Evolutionary conservation across 1,140 invertebrate species (phyloP).

Genomic region (Drosophila saltans): DNA sequence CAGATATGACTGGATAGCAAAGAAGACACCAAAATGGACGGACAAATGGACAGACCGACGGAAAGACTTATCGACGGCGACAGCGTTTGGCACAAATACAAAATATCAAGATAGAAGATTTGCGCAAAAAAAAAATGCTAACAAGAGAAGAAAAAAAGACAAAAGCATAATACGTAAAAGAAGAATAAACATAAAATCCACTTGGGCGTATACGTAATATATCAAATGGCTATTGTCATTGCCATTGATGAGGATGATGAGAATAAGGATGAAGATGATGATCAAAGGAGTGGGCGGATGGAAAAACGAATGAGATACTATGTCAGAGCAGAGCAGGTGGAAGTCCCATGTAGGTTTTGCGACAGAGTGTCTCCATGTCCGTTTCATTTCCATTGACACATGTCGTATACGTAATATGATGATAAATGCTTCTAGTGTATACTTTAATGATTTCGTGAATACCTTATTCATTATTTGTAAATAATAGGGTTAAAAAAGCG

Average conservation of each 20-base stretch:
- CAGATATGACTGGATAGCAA: conserved; percentile 43
- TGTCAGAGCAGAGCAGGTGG: neutral
- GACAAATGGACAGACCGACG: conserved; percentile 10
- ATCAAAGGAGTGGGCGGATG: neutral
- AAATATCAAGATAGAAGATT: conserved; percentile 35
- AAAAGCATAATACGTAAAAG: conserved; percentile 7
- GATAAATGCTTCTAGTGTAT: neutral
- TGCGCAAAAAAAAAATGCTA: conserved; percentile 30
- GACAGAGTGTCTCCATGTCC: neutral
- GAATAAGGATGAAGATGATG: neutral
- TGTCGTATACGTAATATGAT: conserved; percentile 4
- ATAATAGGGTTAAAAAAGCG: too few species aligned
- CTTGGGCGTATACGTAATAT: conserved; percentile 65
- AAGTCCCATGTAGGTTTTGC: neutral
- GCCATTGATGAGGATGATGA: conserved; percentile 23
- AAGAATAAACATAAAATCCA: conserved; percentile 15
- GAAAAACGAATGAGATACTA: neutral
- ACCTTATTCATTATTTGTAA: too few species aligned
- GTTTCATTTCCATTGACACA: conserved; percentile 14
- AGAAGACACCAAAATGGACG: conserved; percentile 26
- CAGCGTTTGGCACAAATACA: conserved; percentile 9
- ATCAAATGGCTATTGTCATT: conserved; percentile 45
- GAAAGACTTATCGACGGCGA: conserved; percentile 20
- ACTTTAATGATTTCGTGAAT: neutral
- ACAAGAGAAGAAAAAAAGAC: conserved; percentile 17